These are phyloP conservation scores for Theristicus caerulescens DNA, from an alignment of 2,113 vertebrate genomes.

Conservation along the genomic window DNA sequence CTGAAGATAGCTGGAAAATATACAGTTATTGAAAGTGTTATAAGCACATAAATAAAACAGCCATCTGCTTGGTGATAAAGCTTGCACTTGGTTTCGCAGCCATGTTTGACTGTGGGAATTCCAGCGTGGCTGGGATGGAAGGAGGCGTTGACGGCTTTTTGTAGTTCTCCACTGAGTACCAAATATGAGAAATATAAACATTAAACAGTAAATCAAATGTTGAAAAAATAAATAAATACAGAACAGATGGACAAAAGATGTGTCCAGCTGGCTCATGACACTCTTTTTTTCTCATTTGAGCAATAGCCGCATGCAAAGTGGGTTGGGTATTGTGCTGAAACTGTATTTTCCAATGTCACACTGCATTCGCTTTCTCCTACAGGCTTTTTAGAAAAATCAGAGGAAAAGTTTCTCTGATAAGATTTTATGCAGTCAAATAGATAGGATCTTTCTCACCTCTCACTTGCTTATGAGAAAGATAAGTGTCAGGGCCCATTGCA, in stretches of 20 bases:
- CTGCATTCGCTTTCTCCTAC: not conserved
- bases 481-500: not conserved
- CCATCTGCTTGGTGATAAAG: not conserved
- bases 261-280: conserved; percentile 52
- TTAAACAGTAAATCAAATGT: conserved; percentile 37
- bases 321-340: not conserved
- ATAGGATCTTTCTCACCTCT: not conserved
- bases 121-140: not conserved
- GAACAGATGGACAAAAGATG: conserved; percentile 33
- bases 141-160: not conserved
- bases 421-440: not conserved
- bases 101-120: not conserved
- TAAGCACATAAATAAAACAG: not conserved
- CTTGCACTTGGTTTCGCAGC: not conserved
- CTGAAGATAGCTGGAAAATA: not conserved
- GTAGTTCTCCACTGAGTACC: not conserved
- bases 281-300: not conserved
- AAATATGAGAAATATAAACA: conserved; percentile 23
- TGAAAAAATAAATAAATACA: conserved; percentile 22
- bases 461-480: not conserved
- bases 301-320: not conserved
- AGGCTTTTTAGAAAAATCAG: not conserved
- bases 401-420: not conserved
- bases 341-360: not conserved
- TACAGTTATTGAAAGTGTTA: not conserved